Evolutionary conservation across 2,113 vertebrate species (phyloP), one percentile per base, ranked within the genome.

Genomic region (Gasterosteus nipponicus): DNA sequence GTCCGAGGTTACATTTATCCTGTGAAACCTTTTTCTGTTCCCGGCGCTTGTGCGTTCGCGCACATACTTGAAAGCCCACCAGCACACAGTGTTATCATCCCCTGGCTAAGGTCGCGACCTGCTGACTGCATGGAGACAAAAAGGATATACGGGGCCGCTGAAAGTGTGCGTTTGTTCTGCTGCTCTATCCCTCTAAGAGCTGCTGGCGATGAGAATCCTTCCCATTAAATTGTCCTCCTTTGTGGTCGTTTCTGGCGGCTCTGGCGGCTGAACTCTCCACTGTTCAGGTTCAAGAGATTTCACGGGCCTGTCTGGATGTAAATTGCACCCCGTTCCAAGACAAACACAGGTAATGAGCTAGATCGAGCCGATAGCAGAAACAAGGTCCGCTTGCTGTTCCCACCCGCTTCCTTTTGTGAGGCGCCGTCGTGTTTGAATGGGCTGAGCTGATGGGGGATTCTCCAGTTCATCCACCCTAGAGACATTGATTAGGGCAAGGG

Each of bases 261-360:
- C 77, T 14, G 62, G 56, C n/a, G 42, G 61, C 29, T 86, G 83
- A 87, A 73, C 84, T 83, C 73, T 77, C 44, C 70, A 14, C 67
- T 58, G 70, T 66, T 82, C 68, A 62, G 88, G 89, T 88, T 88
- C 82, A 82, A 88, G 88, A 82, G 84, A 77, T 90, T 91, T 84
- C 38, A 88, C 75, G 54, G 82, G 81, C 86, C 79, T 3, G 81
- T 76, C 84, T 82, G 72, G 56, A 88, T 90, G 84, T 84, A 86
- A 88, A 91, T 88, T 87, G 81, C 64, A 57, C 77, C 81, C 19
- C 4, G 61, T 83, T 89, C 88, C 75, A 83, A 86, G 89, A 85
- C 86, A 91, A 91, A 88, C 87, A 77, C 87, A 81, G 82, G 89
- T 87, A 89, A 90, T 89, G 86, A 89, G 84, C 80, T 77, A 46